These are phyloP conservation scores for Gallinago undulata DNA, from an alignment of 2,113 vertebrate species.

Conservation along the genomic window DNA sequence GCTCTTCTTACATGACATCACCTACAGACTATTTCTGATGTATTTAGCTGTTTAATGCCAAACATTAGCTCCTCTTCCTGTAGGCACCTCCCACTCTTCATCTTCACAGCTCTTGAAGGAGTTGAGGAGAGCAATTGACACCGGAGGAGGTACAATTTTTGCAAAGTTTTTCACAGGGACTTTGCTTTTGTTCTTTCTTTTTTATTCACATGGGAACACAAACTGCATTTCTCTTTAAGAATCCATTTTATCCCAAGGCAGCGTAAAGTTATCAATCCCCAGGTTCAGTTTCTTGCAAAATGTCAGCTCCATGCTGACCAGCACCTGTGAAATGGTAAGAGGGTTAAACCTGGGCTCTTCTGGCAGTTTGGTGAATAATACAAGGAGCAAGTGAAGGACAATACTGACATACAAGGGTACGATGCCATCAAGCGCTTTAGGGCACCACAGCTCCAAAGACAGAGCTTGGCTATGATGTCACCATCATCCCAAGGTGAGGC, in stretches of 20 bases:
- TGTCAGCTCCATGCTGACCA: background rate
- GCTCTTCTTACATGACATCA: background rate
- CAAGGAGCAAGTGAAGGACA: background rate
- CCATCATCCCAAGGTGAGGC: background rate
- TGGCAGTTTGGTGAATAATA: background rate
- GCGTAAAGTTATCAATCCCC: background rate
- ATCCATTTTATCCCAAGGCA: background rate
- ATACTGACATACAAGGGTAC: background rate
- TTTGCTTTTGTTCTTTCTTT: background rate
- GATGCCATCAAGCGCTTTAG: background rate
- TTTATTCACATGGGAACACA: background rate
- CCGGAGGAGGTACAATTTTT: background rate
- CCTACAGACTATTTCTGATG: background rate
- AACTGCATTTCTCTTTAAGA: background rate
- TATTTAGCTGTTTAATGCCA: background rate
- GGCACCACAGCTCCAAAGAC: background rate
- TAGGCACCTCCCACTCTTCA: background rate
- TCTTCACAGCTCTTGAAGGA: background rate
- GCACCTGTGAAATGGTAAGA: background rate
- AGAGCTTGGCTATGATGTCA: background rate
- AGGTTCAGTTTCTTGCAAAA: background rate
- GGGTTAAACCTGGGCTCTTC: background rate
- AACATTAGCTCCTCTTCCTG: background rate
- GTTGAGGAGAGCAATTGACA: accelerated
- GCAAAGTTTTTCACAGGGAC: background rate